phyloP scores from a whole-genome alignment of 1,140 invertebrate genomes.

The Apis dorsata region DNA sequence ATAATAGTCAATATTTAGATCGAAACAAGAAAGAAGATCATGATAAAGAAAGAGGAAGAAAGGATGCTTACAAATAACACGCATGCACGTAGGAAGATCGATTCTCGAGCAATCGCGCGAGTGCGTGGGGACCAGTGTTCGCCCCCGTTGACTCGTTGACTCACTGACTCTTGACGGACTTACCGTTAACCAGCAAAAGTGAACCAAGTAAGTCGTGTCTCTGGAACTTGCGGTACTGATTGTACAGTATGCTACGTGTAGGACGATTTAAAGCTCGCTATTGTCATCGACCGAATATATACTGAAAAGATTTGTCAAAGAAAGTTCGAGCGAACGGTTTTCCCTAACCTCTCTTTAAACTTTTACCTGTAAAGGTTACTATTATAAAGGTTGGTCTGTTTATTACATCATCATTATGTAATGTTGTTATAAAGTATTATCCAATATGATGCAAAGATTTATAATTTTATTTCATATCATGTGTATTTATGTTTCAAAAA shows the following conservation, averaged over 20 bases:
- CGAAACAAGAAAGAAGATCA: not conserved
- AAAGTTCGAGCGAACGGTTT: slow-evolving; percentile 53
- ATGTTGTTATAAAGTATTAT: too few relatives aligned
- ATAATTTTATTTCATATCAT: too few relatives aligned
- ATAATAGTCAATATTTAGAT: not conserved
- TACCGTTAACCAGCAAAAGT: slow-evolving; percentile 77
- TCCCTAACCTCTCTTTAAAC: slow-evolving; percentile 15
- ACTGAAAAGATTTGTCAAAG: slow-evolving; percentile 18
- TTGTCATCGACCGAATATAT: slow-evolving; percentile 41
- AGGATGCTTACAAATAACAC: slow-evolving; percentile 9
- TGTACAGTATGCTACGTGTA: slow-evolving; percentile 39
- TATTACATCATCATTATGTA: too few relatives aligned
- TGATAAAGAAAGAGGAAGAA: not conserved
- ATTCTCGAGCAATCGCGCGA: slow-evolving; percentile 60
- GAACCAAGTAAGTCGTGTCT: slow-evolving; percentile 75
- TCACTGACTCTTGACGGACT: slow-evolving; percentile 73
- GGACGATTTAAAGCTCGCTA: slow-evolving; percentile 53
- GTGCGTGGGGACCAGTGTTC: slow-evolving; percentile 61
- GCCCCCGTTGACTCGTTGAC: slow-evolving; percentile 70
- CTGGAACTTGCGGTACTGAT: slow-evolving; percentile 75
- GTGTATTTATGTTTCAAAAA: too few relatives aligned
- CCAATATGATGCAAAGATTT: too few relatives aligned
- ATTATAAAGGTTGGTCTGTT: too few relatives aligned
- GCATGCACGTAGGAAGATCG: slow-evolving; percentile 55
- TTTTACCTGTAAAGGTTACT: not conserved